Evolutionary conservation across 2,797 vertebrate species (phyloP).

Genomic region (Zenarchopterus dispar): DNA sequence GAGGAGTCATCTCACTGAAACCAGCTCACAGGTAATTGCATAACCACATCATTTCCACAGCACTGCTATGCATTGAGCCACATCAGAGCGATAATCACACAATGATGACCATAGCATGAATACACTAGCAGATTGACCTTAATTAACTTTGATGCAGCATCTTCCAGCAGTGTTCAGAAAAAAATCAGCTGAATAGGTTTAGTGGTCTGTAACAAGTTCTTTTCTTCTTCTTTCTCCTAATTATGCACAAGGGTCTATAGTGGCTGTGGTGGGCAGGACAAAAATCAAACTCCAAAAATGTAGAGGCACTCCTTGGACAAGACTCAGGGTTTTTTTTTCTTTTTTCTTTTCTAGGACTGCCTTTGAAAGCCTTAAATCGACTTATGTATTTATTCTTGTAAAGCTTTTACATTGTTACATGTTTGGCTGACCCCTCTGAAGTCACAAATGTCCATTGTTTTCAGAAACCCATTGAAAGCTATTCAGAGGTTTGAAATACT

Average conservation of each 20-base stretch:
- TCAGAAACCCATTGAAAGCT: slow-evolving; percentile 53
- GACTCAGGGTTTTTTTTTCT: not conserved
- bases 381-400: slow-evolving; percentile 27
- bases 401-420: slow-evolving; percentile 22
- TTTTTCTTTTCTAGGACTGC: not conserved
- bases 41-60: slow-evolving; percentile 47
- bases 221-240: slow-evolving; percentile 62
- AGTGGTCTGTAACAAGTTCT: slow-evolving; percentile 73
- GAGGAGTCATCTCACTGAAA: slow-evolving; percentile 17
- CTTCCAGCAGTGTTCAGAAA: slow-evolving; percentile 58
- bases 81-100: slow-evolving; percentile 33
- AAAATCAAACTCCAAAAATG: slow-evolving; percentile 12
- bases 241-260: slow-evolving; percentile 41
- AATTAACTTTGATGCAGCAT: slow-evolving; percentile 75
- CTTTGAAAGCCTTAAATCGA: slow-evolving; percentile 36
- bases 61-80: slow-evolving; percentile 24
- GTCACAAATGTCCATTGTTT: slow-evolving; percentile 60
- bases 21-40: slow-evolving; percentile 44
- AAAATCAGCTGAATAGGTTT: slow-evolving; percentile 74
- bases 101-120: slow-evolving; percentile 49
- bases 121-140: slow-evolving; percentile 59
- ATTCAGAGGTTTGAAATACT: slow-evolving; percentile 22
- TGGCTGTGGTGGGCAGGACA: slow-evolving; percentile 12
- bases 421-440: slow-evolving; percentile 39
- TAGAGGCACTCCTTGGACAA: slow-evolving; percentile 22